These are phyloP conservation scores for Acipenser oxyrinchus DNA, from an alignment of 2,797 vertebrate genomes.

Conservation along the genomic window DNA sequence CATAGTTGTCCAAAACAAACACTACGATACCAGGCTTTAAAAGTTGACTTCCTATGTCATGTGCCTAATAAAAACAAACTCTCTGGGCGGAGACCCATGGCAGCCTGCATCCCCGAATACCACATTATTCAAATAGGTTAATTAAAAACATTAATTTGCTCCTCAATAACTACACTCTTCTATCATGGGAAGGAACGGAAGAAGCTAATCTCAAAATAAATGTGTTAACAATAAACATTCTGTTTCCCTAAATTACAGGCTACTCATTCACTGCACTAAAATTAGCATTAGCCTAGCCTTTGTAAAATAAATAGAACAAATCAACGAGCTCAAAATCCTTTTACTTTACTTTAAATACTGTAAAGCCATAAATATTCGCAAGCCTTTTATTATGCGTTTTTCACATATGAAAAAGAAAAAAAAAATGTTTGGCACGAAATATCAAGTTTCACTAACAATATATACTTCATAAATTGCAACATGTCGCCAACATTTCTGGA, in stretches of 20 bases:
- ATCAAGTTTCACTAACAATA: no score
- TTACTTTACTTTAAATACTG: no score
- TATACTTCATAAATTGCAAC: no score
- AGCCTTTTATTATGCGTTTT: no score
- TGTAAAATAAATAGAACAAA: constrained; percentile 8
- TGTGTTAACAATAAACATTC: constrained; percentile 16
- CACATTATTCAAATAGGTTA: constrained; percentile 2
- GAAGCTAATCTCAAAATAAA: constrained; percentile 21
- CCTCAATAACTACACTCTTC: background rate
- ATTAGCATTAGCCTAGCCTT: constrained; percentile 7
- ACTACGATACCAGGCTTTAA: background rate
- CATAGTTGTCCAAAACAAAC: constrained; percentile 25
- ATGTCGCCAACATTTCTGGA: no score
- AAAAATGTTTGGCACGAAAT: no score
- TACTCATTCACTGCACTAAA: constrained; percentile 16
- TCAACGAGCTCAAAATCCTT: no score
- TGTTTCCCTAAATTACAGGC: constrained; percentile 24
- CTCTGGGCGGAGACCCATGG: constrained; percentile 6
- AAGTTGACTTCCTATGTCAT: constrained; percentile 6
- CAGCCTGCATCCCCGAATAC: constrained; percentile 7
- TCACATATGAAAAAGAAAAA: no score
- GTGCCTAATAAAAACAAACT: constrained; percentile 13
- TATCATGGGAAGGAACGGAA: constrained; percentile 8
- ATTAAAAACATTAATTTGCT: constrained; percentile 4
- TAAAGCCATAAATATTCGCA: no score